Percentiles rank a stretch among this genome's conserved stretches.
These are phyloP conservation scores for Aspidiotus destructor DNA, from an alignment of 2,888 invertebrate species.

Conservation along the genomic window DNA sequence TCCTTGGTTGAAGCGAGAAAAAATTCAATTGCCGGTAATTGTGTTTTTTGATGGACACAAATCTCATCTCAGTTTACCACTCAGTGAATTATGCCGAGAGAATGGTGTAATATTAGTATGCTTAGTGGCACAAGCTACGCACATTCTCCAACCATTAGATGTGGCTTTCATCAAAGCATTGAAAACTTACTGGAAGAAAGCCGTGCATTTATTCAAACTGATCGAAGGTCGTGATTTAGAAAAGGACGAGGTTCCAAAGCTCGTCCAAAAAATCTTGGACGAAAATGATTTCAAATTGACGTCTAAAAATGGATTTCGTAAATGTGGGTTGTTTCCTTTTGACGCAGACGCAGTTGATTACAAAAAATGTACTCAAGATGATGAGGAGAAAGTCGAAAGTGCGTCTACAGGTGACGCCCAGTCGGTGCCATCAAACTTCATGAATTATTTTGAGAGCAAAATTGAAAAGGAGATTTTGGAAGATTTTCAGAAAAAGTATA, in stretches of 20 bases:
- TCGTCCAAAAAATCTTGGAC: neutral
- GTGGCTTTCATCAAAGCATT: slow-evolving; percentile 36
- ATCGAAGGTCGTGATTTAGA: slow-evolving; percentile 34
- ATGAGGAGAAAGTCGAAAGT: neutral
- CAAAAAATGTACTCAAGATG: neutral
- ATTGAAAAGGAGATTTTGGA: neutral
- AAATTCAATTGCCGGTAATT: slow-evolving; percentile 38
- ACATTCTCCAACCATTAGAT: slow-evolving; percentile 37
- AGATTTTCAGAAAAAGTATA: neutral
- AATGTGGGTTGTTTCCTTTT: neutral
- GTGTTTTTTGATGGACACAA: slow-evolving; percentile 42
- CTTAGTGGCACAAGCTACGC: slow-evolving; percentile 37
- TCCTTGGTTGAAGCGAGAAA: slow-evolving; percentile 35
- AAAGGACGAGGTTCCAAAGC: neutral
- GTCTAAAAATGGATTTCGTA: neutral
- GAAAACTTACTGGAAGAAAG: slow-evolving; percentile 36
- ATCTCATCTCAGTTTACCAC: slow-evolving; percentile 39
- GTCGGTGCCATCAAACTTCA: neutral
- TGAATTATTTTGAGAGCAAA: neutral
- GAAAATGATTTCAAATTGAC: neutral
- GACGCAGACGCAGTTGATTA: neutral
- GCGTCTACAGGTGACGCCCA: neutral
- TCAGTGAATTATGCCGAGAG: slow-evolving; percentile 35
- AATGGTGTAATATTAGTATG: slow-evolving; percentile 36
- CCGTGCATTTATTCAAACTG: slow-evolving; percentile 34